Percentiles rank a stretch among this genome's conserved stretches.
Conservation (phyloP, 2,797 vertebrate genomes). For the Alfaro cultratus region DNA sequence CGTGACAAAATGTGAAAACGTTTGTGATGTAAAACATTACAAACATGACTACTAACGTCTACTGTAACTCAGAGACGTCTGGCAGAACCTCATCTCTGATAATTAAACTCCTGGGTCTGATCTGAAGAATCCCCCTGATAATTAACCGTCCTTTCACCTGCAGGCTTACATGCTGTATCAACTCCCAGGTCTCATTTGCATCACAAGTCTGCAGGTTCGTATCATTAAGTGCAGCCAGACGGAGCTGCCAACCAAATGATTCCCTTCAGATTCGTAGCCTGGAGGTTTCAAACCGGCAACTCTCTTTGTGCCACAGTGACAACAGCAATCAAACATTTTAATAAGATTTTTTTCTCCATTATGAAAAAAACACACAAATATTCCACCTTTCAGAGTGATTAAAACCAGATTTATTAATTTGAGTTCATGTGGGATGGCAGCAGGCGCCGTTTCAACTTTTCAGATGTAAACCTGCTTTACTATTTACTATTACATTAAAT, state of each 20-base stretch:
- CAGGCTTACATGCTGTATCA: slow-evolving; percentile 11
- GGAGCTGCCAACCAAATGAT: background rate
- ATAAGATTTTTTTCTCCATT: background rate
- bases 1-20: background rate
- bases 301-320: background rate
- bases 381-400: background rate
- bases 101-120: background rate
- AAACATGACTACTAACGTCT: background rate
- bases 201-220: slow-evolving; percentile 4
- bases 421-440: background rate
- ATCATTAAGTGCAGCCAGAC: background rate
- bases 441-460: background rate
- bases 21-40: background rate
- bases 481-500: too few species aligned
- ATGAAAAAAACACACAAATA: background rate
- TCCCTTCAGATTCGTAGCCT: background rate
- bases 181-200: slow-evolving; percentile 5
- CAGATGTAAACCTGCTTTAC: background rate
- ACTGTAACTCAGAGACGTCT: too few species aligned
- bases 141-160: background rate
- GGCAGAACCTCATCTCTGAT: too few species aligned
- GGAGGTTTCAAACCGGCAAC: background rate
- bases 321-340: slow-evolving; percentile 15
- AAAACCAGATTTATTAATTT: background rate
- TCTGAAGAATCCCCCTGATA: background rate